These are phyloP conservation scores for Drosophila greeni DNA, from an alignment of 2,888 invertebrate genomes.

Conservation along the genomic window DNA sequence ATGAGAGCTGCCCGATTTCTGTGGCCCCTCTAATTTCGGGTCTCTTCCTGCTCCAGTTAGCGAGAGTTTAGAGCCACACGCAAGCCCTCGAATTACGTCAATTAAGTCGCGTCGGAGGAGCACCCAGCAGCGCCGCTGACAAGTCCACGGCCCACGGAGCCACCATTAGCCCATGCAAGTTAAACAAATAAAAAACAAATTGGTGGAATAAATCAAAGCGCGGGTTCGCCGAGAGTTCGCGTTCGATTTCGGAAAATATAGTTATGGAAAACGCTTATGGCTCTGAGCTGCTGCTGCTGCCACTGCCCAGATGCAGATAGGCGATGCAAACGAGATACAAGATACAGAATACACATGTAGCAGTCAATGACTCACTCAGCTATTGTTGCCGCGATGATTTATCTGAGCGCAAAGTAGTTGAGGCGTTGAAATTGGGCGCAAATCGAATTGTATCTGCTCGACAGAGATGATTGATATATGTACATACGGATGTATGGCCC, in stretches of 20 bases:
- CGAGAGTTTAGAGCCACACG: constrained; percentile 58
- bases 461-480: constrained; percentile 31
- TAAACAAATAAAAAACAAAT: constrained; percentile 30
- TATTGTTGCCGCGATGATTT: constrained; percentile 54
- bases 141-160: constrained; percentile 29
- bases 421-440: constrained; percentile 74
- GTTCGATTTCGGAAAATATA: constrained; percentile 55
- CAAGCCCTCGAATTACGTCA: constrained; percentile 60
- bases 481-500: neutral
- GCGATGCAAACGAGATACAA: constrained; percentile 37
- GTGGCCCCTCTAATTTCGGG: constrained; percentile 39
- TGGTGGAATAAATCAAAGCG: constrained; percentile 62
- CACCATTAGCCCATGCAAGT: constrained; percentile 53
- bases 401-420: constrained; percentile 56
- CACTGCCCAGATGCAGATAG: constrained; percentile 43
- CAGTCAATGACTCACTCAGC: constrained; percentile 62
- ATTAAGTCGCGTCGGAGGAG: constrained; percentile 35
- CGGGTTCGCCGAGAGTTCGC: constrained; percentile 48
- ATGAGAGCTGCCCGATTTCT: constrained; percentile 34
- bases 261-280: constrained; percentile 64
- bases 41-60: constrained; percentile 70
- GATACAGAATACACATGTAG: constrained; percentile 65
- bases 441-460: constrained; percentile 59
- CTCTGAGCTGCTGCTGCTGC: constrained; percentile 36
- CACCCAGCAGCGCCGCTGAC: constrained; percentile 19